Evolutionary conservation across 2,113 vertebrate genomes (phyloP).

Genomic region (Passer montanus): DNA sequence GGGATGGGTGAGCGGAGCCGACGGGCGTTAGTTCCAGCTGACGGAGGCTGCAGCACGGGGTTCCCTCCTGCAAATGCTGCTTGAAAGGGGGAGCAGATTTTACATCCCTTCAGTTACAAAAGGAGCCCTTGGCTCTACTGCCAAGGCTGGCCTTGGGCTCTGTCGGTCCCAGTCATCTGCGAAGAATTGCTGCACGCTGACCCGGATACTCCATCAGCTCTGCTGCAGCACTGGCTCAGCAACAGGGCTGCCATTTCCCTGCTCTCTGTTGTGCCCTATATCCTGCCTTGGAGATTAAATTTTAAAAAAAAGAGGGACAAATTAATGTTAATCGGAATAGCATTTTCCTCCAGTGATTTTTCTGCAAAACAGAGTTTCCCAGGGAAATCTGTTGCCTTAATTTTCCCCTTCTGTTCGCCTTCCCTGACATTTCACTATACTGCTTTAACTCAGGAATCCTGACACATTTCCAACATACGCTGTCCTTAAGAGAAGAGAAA

Average conservation of each 20-base stretch:
- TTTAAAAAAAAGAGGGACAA: neutral
- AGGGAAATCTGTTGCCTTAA: neutral
- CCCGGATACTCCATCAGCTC: constrained; percentile 32
- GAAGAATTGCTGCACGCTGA: neutral
- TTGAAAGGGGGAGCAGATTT: neutral
- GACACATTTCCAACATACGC: neutral
- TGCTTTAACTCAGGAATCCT: neutral
- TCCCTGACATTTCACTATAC: neutral
- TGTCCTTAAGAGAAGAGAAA: neutral
- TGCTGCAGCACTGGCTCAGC: neutral
- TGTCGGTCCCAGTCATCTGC: constrained; percentile 13
- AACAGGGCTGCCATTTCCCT: neutral
- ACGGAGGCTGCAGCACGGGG: fast-evolving
- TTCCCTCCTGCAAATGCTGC: neutral
- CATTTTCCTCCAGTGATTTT: neutral
- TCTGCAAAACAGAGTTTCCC: constrained; percentile 23
- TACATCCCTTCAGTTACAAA: neutral
- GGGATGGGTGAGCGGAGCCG: neutral
- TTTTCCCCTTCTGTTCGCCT: neutral
- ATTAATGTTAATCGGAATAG: neutral
- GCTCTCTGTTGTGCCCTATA: constrained; percentile 10
- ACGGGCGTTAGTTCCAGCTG: neutral
- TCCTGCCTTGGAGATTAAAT: neutral
- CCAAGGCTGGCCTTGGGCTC: neutral
- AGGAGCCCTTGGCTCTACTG: neutral